phyloP scores from a whole-genome alignment of 1,140 invertebrate species.

The Bombyx mandarina region DNA sequence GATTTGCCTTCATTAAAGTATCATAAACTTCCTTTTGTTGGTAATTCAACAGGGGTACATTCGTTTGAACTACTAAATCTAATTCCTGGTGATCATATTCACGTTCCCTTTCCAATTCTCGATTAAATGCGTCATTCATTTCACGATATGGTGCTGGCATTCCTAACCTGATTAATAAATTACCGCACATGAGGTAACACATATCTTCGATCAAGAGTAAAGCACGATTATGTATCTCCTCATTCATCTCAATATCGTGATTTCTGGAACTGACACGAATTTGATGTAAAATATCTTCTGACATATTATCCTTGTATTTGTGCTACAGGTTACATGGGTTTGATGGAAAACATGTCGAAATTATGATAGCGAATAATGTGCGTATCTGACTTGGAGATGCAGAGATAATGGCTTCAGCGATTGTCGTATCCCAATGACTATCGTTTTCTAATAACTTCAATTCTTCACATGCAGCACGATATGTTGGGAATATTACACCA shows the following conservation, averaged over 20 bases:
- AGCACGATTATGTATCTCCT: constrained; percentile 10
- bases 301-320: constrained; percentile 35
- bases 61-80: constrained; percentile 7
- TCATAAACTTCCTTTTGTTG: constrained; percentile 41
- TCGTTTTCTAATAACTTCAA: too few relatives aligned
- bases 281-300: constrained; percentile 28
- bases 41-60: constrained; percentile 10
- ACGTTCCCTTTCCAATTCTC: constrained; percentile 36
- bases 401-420: too few relatives aligned
- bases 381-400: constrained; percentile 9
- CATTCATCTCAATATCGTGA: constrained; percentile 6
- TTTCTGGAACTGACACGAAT: constrained; percentile 8
- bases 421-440: too few relatives aligned
- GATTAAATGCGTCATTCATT: constrained; percentile 36
- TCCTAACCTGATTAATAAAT: constrained; percentile 20
- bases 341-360: constrained; percentile 10
- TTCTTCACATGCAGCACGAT: background rate
- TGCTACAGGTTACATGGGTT: constrained; percentile 20
- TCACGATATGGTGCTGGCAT: constrained; percentile 38
- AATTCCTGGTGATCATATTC: constrained; percentile 8
- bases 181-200: constrained; percentile 34
- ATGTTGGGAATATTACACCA: constrained; percentile 1
- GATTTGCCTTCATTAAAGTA: constrained; percentile 29
- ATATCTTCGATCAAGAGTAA: constrained; percentile 42
- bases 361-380: constrained; percentile 19